A percentile compares a stretch with the other conserved stretches of the same genome.
Conservation (phyloP, 2,888 invertebrate species). For the Plebejus melissa region DNA sequence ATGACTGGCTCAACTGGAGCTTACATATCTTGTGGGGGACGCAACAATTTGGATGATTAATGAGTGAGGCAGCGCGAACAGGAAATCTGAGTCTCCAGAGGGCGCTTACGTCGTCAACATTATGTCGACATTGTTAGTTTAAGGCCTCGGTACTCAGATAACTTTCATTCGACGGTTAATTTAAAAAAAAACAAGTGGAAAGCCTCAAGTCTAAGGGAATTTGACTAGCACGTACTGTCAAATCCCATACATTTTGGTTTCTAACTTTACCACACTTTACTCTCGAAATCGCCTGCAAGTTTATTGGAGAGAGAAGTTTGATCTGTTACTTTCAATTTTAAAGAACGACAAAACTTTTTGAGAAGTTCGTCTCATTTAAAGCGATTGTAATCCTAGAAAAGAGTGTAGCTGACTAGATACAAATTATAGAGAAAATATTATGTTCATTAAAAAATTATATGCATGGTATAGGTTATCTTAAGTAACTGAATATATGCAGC, state of each 20-base stretch:
- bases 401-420: too few relatives aligned
- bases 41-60: conserved; percentile 64
- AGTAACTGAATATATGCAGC: neutral
- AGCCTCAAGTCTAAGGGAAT: neutral
- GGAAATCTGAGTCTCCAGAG: conserved; percentile 48
- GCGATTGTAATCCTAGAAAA: too few relatives aligned
- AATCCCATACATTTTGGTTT: too few relatives aligned
- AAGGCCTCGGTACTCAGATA: neutral
- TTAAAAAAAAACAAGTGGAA: neutral
- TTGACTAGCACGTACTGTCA: neutral
- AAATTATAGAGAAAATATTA: too few relatives aligned
- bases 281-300: too few relatives aligned
- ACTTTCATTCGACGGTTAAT: neutral
- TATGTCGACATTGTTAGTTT: conserved; percentile 19
- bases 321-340: neutral
- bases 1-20: conserved; percentile 66
- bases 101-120: conserved; percentile 52
- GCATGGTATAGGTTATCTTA: too few relatives aligned
- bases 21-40: conserved; percentile 48
- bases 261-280: too few relatives aligned
- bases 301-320: too few relatives aligned
- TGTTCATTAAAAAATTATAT: too few relatives aligned
- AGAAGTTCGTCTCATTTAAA: neutral
- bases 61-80: conserved; percentile 45
- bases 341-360: neutral